Base-by-base conservation (phyloP, 2,113 vertebrate genomes). In the Eubucco bourcierii region DNA sequence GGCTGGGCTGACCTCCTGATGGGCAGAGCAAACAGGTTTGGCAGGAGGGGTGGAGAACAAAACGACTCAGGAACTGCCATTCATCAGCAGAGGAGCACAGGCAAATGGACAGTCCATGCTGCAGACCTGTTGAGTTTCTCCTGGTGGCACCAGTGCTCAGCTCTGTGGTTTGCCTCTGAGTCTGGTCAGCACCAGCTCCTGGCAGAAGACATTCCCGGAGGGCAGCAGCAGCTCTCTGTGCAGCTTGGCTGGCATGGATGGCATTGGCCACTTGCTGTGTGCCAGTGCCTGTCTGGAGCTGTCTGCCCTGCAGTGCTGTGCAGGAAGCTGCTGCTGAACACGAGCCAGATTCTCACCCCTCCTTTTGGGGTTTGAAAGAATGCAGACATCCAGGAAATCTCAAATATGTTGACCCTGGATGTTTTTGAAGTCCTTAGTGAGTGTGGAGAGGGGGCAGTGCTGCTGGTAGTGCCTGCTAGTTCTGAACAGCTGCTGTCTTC, bases 321-420 rank as follows among this genome's bases (percentile, higher is more conserved):
- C n/a, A 28, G 63, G n/a, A 34, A 71, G 21, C 37, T 29, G 65
- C 10, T 56, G 56, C 47, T 89, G 64, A 89, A 3, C 33, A n/a
- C 56, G 47, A 15, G 33, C 60, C 58, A 21, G 63, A 52, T 58
- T 82, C 78, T 87, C 81, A 65, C 12, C 6, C 12, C 8, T 87
- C 31, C 23, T 44, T 71, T 39, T 65, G 67, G 56, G 14, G 77
- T 87, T 77, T 75, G 59, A 50, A 94, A 83, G 82, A 87, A 65
- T 74, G 71, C 87, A 93, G 53, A 28, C 31, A 68, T 78, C 64
- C 84, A 77, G 41, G 65, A 93, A 0, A 52, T 89, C 87, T 77
- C 37, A 92, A 93, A 74, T 80, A 61, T 34, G 68, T 87, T 92
- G 68, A 74, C 78, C 64, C 56, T 82, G 78, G 34, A n/a, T 84